phyloP scores from a whole-genome alignment of 2,797 vertebrate genomes.

The Rhyacichthys aspro region DNA sequence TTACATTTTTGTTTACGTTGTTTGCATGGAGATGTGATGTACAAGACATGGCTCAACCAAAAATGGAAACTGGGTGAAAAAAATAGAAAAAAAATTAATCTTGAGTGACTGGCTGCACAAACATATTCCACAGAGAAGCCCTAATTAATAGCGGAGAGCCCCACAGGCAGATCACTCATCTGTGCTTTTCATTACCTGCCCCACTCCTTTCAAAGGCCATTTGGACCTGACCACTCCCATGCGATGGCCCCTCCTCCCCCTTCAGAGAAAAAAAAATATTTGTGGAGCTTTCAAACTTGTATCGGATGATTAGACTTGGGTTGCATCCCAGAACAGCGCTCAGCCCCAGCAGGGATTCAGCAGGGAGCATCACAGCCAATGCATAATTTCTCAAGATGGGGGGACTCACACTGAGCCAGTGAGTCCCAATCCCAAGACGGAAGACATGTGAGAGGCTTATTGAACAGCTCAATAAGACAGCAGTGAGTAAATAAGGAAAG shows the following conservation, averaged over 20 bases:
- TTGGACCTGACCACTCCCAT: conserved; percentile 41
- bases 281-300: conserved; percentile 75
- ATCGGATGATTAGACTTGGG: conserved; percentile 77
- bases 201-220: conserved; percentile 42
- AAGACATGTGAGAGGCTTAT: conserved; percentile 65
- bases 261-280: conserved; percentile 53
- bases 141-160: conserved; percentile 53
- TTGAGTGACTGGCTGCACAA: conserved; percentile 41
- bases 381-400: conserved; percentile 76
- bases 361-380: conserved; percentile 70
- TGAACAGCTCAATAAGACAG: conserved; percentile 60
- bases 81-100: not conserved
- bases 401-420: conserved; percentile 72
- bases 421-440: conserved; percentile 60
- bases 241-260: conserved; percentile 46
- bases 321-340: conserved; percentile 72
- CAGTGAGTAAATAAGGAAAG: conserved; percentile 32
- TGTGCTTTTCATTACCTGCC: conserved; percentile 62
- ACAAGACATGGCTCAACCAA: not conserved
- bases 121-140: conserved; percentile 37
- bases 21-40: not conserved
- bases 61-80: conserved; percentile 13
- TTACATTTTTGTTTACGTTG: not conserved
- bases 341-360: conserved; percentile 74
- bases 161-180: conserved; percentile 56